Evolutionary conservation across 1,140 invertebrate genomes (phyloP), one percentile per base, ranked within the genome.

Genomic region (Rhynchophorus ferrugineus): DNA sequence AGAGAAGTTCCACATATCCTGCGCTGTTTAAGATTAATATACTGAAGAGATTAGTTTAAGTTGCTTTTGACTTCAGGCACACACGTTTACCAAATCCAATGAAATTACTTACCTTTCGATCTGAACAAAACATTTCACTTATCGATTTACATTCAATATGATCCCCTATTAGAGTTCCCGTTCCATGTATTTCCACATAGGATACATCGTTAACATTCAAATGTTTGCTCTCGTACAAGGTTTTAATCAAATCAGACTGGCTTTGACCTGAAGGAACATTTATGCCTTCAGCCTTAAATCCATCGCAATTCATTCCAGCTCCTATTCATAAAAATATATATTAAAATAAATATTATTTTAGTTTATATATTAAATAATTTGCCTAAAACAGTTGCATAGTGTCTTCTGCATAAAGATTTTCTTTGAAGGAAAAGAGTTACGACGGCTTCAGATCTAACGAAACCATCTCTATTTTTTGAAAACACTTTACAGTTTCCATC

Each of bases 111-210:
- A 43, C 41, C 0, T 62, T 73, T 13, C 84, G 72, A 5, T 80
- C 78, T 3, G 75, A 78, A 57, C 85, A 89, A 61, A 95, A 85
- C 2, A 91, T 76, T 58, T 82, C 79, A n/a, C 87, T 81, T 11
- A 96, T 80, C 0, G 89, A 85, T 58, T 82, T 78, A 1, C 90
- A 68, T 72, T 97, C 93, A 67, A 94, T 88, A 54, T 84, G 82
- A 70, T 95, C 94, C 16, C 85, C 85, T 1, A 84, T 81, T 56
- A 71, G 73, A 2, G 89, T 84, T 42, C 72, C 73, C 46, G 83
- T 84, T 17, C 84, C 84, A 69, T 86, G 83, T 24, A 80, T 80
- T 69, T 89, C 86, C 21, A 89, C 75, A 62, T 84, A 89, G 21
- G 71, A 68, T 1, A 88, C 75, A 14, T 65, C 58, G 29, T 67